Conservation (phyloP, 1,140 invertebrate genomes). For the Drosophila albomicans region DNA sequence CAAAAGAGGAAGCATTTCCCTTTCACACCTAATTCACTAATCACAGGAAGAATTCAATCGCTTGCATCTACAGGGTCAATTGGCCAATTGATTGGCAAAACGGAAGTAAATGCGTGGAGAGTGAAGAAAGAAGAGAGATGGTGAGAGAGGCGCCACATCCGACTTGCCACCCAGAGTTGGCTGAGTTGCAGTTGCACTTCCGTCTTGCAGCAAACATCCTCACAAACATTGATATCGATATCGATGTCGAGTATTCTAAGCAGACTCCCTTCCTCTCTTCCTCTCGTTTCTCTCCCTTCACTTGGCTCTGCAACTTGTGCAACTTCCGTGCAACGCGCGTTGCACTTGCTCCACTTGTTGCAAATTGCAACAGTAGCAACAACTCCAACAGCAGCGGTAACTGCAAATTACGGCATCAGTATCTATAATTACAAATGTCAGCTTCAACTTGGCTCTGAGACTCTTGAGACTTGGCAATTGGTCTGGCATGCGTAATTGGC, state of each 20-base stretch:
- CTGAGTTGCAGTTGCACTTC: constrained; percentile 3
- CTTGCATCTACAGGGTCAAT: not conserved
- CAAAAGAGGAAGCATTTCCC: constrained; percentile 40
- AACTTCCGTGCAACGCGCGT: constrained; percentile 46
- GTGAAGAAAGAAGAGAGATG: not conserved
- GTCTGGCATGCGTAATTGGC: constrained; percentile 68
- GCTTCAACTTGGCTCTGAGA: constrained; percentile 8
- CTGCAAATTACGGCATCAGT: constrained; percentile 66
- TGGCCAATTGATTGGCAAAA: constrained; percentile 12
- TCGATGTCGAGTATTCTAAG: not conserved
- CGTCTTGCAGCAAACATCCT: constrained; percentile 1
- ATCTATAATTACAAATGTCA: constrained; percentile 70
- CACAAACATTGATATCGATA: not conserved
- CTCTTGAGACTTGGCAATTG: constrained; percentile 9
- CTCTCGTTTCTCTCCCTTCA: no score
- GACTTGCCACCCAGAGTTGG: constrained; percentile 7
- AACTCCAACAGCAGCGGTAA: constrained; percentile 23
- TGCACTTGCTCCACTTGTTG: constrained; percentile 44
- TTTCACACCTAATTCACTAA: constrained; percentile 35
- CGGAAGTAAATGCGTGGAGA: constrained; percentile 26
- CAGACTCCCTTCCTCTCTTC: not conserved
- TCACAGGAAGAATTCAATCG: constrained; percentile 43
- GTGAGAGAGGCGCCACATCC: constrained; percentile 11
- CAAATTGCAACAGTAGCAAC: constrained; percentile 25
- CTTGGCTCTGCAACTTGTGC: constrained; percentile 2